phyloP scores from a whole-genome alignment of 2,888 invertebrate species.

The Apamea sordens region DNA sequence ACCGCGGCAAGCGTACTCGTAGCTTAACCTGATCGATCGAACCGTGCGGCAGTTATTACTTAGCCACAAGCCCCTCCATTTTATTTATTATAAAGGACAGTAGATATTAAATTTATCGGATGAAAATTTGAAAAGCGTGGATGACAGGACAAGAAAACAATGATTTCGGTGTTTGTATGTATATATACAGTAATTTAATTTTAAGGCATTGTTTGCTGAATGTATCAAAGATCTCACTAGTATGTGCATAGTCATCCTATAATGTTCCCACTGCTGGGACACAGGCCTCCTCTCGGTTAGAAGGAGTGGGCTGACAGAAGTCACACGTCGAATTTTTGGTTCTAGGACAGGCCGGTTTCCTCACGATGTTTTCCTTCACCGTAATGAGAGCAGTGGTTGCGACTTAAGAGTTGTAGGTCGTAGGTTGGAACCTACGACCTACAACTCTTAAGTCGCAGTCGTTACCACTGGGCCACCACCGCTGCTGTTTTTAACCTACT shows the following conservation, averaged over 20 bases:
- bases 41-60: too few relatives aligned
- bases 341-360: neutral
- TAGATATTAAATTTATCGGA: neutral
- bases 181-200: neutral
- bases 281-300: too few relatives aligned
- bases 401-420: too few relatives aligned
- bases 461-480: too few relatives aligned
- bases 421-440: neutral
- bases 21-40: too few relatives aligned
- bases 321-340: neutral
- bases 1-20: too few relatives aligned
- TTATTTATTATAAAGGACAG: too few relatives aligned
- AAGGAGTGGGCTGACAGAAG: neutral
- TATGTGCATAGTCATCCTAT: too few relatives aligned
- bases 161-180: neutral
- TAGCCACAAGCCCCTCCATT: too few relatives aligned
- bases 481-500: neutral
- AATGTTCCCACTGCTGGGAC: too few relatives aligned
- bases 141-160: neutral
- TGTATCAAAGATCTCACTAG: neutral
- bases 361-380: neutral
- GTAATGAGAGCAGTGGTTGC: neutral
- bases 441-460: too few relatives aligned
- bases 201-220: neutral
- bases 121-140: neutral